Percentiles rank a stretch among this genome's conserved stretches.
phyloP scores from a whole-genome alignment of 2,797 vertebrate genomes.

The Arnoldichthys spilopterus region DNA sequence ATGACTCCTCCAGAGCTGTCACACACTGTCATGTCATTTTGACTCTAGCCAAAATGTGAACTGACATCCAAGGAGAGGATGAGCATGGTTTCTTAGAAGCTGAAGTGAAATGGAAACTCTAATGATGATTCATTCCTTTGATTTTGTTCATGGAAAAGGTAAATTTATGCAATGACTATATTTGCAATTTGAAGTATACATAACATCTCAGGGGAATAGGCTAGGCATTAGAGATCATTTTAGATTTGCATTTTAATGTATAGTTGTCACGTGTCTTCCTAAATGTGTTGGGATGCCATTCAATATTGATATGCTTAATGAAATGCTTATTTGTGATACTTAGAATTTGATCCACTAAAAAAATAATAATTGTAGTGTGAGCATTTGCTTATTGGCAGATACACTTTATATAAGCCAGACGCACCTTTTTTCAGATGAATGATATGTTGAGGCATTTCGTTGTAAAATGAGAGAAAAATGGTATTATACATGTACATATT shows the following conservation, averaged over 20 bases:
- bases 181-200: not conserved
- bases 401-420: not conserved
- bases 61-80: slow-evolving; percentile 52
- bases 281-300: not conserved
- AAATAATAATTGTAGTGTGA: not conserved
- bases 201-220: not conserved
- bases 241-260: not conserved
- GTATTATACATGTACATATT: not conserved
- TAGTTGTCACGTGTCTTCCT: not conserved
- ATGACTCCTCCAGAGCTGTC: slow-evolving; percentile 70
- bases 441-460: not conserved
- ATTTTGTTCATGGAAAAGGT: slow-evolving; percentile 10
- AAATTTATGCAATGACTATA: not conserved
- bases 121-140: slow-evolving; percentile 34
- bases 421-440: not conserved
- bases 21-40: slow-evolving; percentile 66
- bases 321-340: not conserved
- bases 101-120: slow-evolving; percentile 34
- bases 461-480: not conserved
- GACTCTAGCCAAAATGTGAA: slow-evolving; percentile 49
- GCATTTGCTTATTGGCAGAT: not conserved
- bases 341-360: not conserved
- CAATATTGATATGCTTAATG: not conserved
- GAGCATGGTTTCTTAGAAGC: slow-evolving; percentile 36
- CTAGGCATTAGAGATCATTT: not conserved